phyloP scores from a whole-genome alignment of 2,797 vertebrate genomes.

The Pteropus rufus region DNA sequence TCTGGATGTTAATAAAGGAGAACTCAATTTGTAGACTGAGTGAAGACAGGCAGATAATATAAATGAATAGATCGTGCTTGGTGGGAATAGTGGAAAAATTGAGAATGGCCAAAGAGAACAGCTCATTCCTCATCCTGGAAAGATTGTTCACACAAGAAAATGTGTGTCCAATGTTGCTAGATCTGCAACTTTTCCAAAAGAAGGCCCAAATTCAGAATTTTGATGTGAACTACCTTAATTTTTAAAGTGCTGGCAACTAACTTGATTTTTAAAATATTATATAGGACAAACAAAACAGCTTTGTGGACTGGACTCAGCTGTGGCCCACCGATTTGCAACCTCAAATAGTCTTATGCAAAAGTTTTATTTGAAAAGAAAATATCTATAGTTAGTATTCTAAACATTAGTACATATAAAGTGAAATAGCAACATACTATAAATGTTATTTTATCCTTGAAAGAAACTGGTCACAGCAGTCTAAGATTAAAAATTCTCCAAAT shows the following conservation, averaged over 20 bases:
- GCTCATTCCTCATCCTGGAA: neutral
- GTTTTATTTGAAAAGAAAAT: constrained; percentile 33
- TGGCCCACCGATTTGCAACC: neutral
- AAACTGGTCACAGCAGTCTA: neutral
- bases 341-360: constrained; percentile 9
- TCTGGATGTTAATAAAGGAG: neutral
- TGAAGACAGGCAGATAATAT: neutral
- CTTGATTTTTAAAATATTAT: neutral
- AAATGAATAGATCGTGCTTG: neutral
- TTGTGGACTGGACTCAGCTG: neutral
- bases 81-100: neutral
- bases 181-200: neutral
- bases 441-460: neutral
- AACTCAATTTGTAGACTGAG: neutral
- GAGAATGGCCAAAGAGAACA: neutral
- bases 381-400: constrained; percentile 25
- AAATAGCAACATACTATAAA: neutral
- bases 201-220: neutral
- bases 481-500: neutral
- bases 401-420: neutral
- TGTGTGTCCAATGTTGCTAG: neutral
- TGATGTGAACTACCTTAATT: neutral
- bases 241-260: neutral
- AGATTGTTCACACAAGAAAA: neutral
- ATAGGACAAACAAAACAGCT: neutral